Percentiles rank a stretch among this genome's conserved stretches.
Evolutionary conservation across 2,113 vertebrate species (phyloP).

Genomic region (Mastomys natalensis): DNA sequence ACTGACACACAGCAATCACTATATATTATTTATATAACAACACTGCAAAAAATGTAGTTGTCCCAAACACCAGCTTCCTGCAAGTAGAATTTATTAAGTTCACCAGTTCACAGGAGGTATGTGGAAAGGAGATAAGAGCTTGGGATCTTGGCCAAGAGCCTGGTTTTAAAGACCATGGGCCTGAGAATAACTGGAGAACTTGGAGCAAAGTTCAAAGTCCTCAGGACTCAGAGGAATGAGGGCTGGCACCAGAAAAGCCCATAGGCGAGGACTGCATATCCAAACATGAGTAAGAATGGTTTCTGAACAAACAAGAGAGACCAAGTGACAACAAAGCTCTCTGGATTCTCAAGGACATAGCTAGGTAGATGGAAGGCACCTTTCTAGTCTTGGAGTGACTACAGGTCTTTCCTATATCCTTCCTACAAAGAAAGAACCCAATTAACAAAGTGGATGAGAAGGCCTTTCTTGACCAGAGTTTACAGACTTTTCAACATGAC

Average conservation of each 20-base stretch:
- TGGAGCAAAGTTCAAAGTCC: constrained; percentile 18
- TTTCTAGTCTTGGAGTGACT: neutral
- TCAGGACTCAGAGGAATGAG: constrained; percentile 6
- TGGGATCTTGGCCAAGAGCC: constrained; percentile 39
- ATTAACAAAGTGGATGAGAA: neutral
- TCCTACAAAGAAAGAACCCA: neutral
- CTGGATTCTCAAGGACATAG: neutral
- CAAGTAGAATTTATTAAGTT: constrained; percentile 44
- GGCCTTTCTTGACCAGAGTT: neutral
- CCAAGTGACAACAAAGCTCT: neutral
- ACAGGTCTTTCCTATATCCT: neutral
- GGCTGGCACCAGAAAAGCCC: neutral
- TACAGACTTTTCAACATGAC: neutral
- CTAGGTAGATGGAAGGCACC: neutral
- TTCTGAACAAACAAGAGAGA: neutral
- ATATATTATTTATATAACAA: constrained; percentile 17
- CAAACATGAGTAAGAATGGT: neutral
- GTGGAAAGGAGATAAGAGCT: constrained; percentile 52
- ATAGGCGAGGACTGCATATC: neutral
- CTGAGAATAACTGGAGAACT: neutral
- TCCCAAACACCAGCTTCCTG: constrained; percentile 30
- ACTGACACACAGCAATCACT: constrained; percentile 14
- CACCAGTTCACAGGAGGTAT: constrained; percentile 32
- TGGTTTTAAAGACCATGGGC: neutral
- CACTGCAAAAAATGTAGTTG: constrained; percentile 24